Percentiles rank a stretch among this genome's conserved stretches.
These are phyloP conservation scores for Stenodera caucasica DNA, from an alignment of 2,888 invertebrate species.

Conservation along the genomic window DNA sequence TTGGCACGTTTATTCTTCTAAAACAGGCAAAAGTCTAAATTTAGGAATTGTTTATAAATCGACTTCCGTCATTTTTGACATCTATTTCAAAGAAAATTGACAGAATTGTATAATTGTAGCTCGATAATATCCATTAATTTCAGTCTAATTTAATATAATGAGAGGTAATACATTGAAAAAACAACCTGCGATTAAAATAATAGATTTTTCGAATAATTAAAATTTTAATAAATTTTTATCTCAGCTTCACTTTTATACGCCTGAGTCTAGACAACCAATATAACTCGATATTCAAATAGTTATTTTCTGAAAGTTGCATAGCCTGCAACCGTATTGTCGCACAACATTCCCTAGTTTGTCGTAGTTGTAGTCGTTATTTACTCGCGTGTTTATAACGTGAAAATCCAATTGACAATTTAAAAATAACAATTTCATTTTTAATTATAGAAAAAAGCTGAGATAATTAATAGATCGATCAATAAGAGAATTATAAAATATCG, in stretches of 20 bases:
- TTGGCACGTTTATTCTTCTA: neutral
- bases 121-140: neutral
- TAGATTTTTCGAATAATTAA: no score
- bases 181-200: no score
- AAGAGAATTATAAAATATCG: neutral
- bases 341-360: constrained; percentile 29
- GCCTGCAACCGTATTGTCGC: constrained; percentile 10
- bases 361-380: constrained; percentile 45
- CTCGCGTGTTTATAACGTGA: constrained; percentile 51
- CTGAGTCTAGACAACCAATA: no score
- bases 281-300: no score
- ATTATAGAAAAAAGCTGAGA: neutral
- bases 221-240: no score
- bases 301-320: constrained; percentile 11
- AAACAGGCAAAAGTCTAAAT: neutral
- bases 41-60: neutral
- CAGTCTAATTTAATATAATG: no score
- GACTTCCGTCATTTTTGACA: neutral
- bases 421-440: constrained; percentile 11
- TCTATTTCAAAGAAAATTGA: neutral
- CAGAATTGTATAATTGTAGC: neutral
- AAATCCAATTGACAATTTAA: constrained; percentile 44
- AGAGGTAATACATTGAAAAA: no score
- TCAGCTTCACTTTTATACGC: no score
- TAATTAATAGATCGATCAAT: neutral